Evolutionary conservation across 2,888 invertebrate genomes (phyloP), one percentile per base, ranked within the genome.

Genomic region (Lottia gigantea): DNA sequence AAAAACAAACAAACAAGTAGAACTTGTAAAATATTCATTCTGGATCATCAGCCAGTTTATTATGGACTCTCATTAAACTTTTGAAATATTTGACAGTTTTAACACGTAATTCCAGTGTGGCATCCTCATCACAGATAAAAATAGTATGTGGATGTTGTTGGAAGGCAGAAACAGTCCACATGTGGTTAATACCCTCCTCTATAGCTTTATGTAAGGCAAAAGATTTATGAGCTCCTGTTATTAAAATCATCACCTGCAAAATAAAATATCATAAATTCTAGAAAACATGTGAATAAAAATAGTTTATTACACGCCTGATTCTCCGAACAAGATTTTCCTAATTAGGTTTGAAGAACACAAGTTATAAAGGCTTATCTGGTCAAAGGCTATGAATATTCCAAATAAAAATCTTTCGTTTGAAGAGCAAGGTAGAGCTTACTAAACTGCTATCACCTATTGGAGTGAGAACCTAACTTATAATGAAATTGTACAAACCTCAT

Each of bases 141-240:
- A 97, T 91, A 45, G 97, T 94, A 85, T 93, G 93, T 65, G 94
- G 93, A 90, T 99, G 98, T 89, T 96, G 95, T 77, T 88, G 98
- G 91, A 99, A 97, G 67, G 98, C 98, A 63, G 97, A 97, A 62
- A 98, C 98, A 0, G 99, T 99, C 97, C 98, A 99, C 98, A 99
- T 99, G 90, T 99, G 98, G 91, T 96, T 98, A 15, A 99, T 93
- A 70, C 98, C 98, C 89, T 98, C 96, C 90, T 99, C 99, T 83
- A 99, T 95, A 14, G 98, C 98, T 90, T 97, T 97, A 87, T 97
- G 95, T 75, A 99, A 91, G 69, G 99, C 98, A 87, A 97, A 94
- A 15, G 98, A 93, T 90, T 99, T 99, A 90, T 97, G 96, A 65
- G 94, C 94, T 47, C 98, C 98, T 40, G 97, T 98, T 75, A 99